Evolutionary conservation across 2,113 vertebrate genomes (phyloP), one percentile per base, ranked within the genome.

Genomic region (Saguinus imperator): DNA sequence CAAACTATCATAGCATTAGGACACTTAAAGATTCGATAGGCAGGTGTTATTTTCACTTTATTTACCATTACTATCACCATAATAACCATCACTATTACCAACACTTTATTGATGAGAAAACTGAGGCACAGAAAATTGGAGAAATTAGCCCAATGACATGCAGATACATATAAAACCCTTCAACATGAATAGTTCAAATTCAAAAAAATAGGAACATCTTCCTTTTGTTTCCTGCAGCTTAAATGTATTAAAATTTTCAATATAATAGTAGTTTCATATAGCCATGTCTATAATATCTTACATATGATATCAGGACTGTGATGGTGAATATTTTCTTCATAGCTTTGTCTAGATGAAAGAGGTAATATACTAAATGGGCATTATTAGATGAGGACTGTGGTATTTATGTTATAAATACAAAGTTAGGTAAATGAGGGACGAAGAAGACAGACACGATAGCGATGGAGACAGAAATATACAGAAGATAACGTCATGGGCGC

Each of bases 51-150:
- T 87, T 92, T 48, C 32, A 16, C n/a, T 81, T 73, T 64, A 32
- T 50, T 61, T 76, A 50, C 3, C 1, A 10, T 13, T 45, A 75
- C 1, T 66, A 61, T 2, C 52, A 18, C 1, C 82, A 68, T 0
- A 6, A 73, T 0, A 27, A 32, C 1, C 8, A 43, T 29, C 0
- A 4, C 5, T 8, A 37, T 1, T 14, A 32, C 1, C 29, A n/a
- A 3, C 7, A n/a, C 37, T 64, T 80, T 45, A 57, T 4, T 40
- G 18, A 45, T 83, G 27, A 92, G 75, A 66, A 40, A 64, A 85
- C 23, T 3, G 9, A 92, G 55, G n/a, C 37, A 32, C 2, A n/a
- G 8, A 57, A 37, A 79, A 73, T 52, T 48, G 90, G 80, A 73
- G 73, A 86, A 94, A 93, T 35, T 68, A 25, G 25, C 43, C 14